phyloP scores from a whole-genome alignment of 2,113 vertebrate species.

The Butorides virescens region DNA sequence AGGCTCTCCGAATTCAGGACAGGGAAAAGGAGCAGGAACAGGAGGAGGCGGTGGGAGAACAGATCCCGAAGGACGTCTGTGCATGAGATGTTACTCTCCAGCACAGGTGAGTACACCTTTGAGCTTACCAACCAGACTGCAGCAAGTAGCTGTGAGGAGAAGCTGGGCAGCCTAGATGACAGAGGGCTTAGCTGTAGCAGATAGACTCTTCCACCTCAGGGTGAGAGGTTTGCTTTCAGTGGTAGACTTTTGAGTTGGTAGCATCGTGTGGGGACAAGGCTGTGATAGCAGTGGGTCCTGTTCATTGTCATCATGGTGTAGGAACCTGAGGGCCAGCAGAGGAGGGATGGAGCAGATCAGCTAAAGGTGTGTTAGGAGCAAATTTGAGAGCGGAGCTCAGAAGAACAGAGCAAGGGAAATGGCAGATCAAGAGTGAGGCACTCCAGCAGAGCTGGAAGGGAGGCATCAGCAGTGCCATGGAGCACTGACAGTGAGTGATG shows the following conservation, averaged over 20 bases:
- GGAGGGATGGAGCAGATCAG: neutral
- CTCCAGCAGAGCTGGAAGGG: slow-evolving; percentile 11
- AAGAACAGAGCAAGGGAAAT: slow-evolving; percentile 10
- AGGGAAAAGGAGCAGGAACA: slow-evolving; percentile 12
- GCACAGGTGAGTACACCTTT: slow-evolving; percentile 84
- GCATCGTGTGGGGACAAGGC: neutral
- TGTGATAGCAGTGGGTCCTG: neutral
- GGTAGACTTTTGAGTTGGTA: neutral
- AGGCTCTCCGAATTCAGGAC: slow-evolving; percentile 68
- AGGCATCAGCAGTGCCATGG: neutral
- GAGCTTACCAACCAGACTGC: slow-evolving; percentile 1
- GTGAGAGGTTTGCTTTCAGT: slow-evolving; percentile 4
- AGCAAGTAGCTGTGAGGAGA: neutral
- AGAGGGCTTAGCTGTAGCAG: neutral
- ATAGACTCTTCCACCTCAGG: neutral
- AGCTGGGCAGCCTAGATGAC: neutral
- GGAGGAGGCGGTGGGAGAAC: slow-evolving; percentile 39
- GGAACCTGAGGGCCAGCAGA: neutral
- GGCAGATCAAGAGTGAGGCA: neutral
- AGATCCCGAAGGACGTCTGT: slow-evolving; percentile 68
- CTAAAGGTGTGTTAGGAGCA: slow-evolving; percentile 2
- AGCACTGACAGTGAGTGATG: slow-evolving; percentile 13
- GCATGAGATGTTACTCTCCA: slow-evolving; percentile 85
- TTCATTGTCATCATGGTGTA: neutral
- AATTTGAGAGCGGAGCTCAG: neutral